Evolutionary conservation across 30 jellyfish, hydroid and myxozoan species (phyloP).

Genomic region (Aurelia sp.): DNA sequence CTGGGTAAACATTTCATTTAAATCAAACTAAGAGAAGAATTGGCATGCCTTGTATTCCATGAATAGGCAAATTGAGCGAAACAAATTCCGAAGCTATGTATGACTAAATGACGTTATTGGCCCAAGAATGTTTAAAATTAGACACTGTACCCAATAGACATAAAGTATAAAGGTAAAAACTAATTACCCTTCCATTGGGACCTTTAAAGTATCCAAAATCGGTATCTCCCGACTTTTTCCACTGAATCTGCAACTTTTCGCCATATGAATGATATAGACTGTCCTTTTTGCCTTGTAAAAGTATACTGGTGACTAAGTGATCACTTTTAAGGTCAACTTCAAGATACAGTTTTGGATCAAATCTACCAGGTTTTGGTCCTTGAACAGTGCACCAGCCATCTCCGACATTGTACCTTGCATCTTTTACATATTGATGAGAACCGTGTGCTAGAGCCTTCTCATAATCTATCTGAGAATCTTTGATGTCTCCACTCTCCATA

Average conservation of each 20-base stretch:
- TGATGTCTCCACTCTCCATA: constrained; percentile 69
- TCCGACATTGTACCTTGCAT: neutral
- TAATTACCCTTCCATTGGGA: neutral
- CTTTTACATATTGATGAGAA: neutral
- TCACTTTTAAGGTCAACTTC: constrained; percentile 2
- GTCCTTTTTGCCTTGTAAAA: constrained; percentile 7
- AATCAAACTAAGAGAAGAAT: too few relatives aligned
- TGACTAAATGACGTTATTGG: too few relatives aligned
- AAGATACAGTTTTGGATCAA: neutral
- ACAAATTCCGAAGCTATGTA: too few relatives aligned
- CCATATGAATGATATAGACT: constrained; percentile 3
- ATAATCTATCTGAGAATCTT: constrained; percentile 37
- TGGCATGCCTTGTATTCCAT: too few relatives aligned
- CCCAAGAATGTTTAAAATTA: too few relatives aligned
- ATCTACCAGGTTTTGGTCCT: neutral
- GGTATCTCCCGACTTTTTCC: neutral
- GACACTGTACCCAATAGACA: neutral
- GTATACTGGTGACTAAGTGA: constrained; percentile 8
- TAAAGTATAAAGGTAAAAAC: neutral
- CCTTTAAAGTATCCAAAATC: constrained; percentile 21
- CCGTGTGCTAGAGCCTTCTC: neutral
- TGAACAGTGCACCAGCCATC: constrained; percentile 16
- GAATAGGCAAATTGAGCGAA: too few relatives aligned
- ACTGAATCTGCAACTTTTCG: constrained; percentile 3
- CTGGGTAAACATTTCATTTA: too few relatives aligned